A percentile compares a stretch with the other conserved stretches of the same genome.
phyloP scores from a whole-genome alignment of 2,797 vertebrate genomes.

The Cossypha caffra region DNA sequence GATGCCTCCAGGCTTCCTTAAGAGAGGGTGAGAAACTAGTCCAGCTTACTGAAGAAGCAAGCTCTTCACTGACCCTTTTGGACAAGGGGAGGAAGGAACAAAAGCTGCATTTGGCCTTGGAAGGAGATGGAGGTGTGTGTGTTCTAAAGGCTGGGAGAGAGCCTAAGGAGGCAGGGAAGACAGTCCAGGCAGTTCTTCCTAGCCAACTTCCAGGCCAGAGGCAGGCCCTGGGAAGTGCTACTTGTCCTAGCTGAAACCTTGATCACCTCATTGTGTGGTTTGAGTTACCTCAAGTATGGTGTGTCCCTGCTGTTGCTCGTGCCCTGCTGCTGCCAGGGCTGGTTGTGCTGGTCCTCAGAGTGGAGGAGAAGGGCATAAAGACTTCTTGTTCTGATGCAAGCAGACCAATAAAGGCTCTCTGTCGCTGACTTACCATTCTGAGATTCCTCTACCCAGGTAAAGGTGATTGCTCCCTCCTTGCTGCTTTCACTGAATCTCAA shows the following conservation, averaged over 20 bases:
- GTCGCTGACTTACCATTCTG: conserved; percentile 67
- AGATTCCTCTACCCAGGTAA: conserved; percentile 88
- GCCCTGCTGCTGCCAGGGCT: not conserved
- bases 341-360: not conserved
- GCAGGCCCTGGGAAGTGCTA: not conserved
- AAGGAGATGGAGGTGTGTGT: not conserved
- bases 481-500: conserved; percentile 96
- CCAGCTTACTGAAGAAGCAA: accelerated
- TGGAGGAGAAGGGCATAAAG: not conserved
- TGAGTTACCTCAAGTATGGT: not conserved
- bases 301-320: not conserved
- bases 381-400: not conserved
- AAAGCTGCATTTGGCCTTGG: not conserved
- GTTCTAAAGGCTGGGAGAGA: not conserved
- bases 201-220: not conserved
- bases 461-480: conserved; percentile 92
- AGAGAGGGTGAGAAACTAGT: accelerated
- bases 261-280: not conserved
- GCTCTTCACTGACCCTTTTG: accelerated
- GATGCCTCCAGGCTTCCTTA: accelerated
- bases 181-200: not conserved
- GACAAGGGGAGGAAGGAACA: not conserved
- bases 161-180: not conserved
- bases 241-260: not conserved
- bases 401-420: not conserved